Evolutionary conservation across 2,888 invertebrate species (phyloP).

Genomic region (Drosophila longiperda): DNA sequence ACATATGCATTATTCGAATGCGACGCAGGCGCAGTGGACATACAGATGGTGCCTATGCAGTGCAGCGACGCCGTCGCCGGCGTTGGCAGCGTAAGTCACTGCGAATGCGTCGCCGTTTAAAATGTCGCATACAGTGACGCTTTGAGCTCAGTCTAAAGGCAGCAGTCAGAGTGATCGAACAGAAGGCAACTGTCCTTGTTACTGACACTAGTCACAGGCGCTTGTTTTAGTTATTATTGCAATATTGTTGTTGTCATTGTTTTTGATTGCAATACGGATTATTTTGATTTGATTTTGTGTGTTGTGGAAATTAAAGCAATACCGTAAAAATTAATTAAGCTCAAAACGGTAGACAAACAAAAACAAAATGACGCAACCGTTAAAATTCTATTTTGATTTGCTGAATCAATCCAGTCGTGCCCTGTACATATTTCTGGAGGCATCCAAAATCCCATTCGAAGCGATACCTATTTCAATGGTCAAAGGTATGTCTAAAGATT

Average conservation of each 20-base stretch:
- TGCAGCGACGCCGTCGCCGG: slow-evolving; percentile 28
- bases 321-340: neutral
- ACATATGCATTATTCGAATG: slow-evolving; percentile 11
- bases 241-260: slow-evolving; percentile 6
- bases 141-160: slow-evolving; percentile 67
- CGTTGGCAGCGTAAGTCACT: slow-evolving; percentile 25
- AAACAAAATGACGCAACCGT: slow-evolving; percentile 82
- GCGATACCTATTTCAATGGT: slow-evolving; percentile 87
- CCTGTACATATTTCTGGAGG: slow-evolving; percentile 90
- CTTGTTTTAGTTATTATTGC: neutral
- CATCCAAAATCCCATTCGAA: slow-evolving; percentile 89
- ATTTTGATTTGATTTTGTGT: slow-evolving; percentile 6
- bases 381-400: slow-evolving; percentile 90
- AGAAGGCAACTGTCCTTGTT: slow-evolving; percentile 21
- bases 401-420: slow-evolving; percentile 92
- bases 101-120: slow-evolving; percentile 59
- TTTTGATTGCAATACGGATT: slow-evolving; percentile 1
- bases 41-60: slow-evolving; percentile 15
- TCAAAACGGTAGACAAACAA: neutral
- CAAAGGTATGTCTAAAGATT: slow-evolving; percentile 86
- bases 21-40: slow-evolving; percentile 35
- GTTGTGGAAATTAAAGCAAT: neutral
- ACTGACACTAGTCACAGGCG: slow-evolving; percentile 19
- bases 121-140: slow-evolving; percentile 58
- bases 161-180: slow-evolving; percentile 55